These are phyloP conservation scores for Larimichthys crocea DNA, from an alignment of 2,113 vertebrate genomes.

Conservation along the genomic window DNA sequence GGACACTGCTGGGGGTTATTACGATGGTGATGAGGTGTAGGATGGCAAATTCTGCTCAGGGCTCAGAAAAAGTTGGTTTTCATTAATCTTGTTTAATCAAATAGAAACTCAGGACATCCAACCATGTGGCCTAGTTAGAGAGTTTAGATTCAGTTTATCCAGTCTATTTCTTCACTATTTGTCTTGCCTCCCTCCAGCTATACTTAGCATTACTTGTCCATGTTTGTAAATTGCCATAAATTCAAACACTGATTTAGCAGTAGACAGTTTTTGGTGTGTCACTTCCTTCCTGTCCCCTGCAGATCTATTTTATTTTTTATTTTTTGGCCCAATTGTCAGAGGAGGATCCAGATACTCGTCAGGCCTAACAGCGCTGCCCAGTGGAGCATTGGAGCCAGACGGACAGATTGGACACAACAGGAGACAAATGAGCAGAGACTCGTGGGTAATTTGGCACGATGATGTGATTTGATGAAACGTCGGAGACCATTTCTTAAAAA, in stretches of 20 bases:
- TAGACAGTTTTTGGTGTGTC: constrained; percentile 23
- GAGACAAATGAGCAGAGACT: constrained; percentile 59
- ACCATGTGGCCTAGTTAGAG: constrained; percentile 31
- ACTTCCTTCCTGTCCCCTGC: constrained; percentile 25
- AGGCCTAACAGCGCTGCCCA: constrained; percentile 26
- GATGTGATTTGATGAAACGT: constrained; percentile 48
- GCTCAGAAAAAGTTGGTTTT: background rate
- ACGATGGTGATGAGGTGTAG: background rate
- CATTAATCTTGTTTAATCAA: background rate
- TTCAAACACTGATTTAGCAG: constrained; percentile 13
- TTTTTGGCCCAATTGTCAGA: background rate
- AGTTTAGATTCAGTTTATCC: background rate
- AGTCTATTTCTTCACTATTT: constrained; percentile 10
- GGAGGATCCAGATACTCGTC: constrained; percentile 24
- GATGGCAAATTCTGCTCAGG: background rate
- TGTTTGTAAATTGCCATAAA: constrained; percentile 40
- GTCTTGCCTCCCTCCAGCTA: constrained; percentile 18
- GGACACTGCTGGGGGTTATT: background rate
- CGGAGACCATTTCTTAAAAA: constrained; percentile 10
- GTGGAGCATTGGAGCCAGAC: constrained; percentile 29
- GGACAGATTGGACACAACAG: constrained; percentile 58
- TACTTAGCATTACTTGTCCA: constrained; percentile 4
- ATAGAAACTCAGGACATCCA: constrained; percentile 14
- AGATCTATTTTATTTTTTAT: background rate
- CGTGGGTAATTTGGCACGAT: constrained; percentile 61